Percentiles rank a stretch among this genome's conserved stretches.
These are phyloP conservation scores for Octopus sinensis DNA, from an alignment of 1,140 invertebrate genomes.

Conservation along the genomic window DNA sequence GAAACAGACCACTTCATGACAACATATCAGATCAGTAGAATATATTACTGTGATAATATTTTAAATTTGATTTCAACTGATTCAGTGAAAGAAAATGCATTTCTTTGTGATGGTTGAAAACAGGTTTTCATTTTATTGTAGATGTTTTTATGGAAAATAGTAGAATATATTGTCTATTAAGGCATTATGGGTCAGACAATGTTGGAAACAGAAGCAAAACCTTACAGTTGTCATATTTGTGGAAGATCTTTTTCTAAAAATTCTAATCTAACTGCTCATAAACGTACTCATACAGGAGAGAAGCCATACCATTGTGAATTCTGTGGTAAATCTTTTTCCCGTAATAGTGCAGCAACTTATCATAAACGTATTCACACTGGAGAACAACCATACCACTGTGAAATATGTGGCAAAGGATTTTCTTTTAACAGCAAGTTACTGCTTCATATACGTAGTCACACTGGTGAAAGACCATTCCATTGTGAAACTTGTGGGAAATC, in stretches of 20 bases:
- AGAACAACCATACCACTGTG: conserved; percentile 83
- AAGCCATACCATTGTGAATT: conserved; percentile 61
- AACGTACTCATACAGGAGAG: conserved; percentile 61
- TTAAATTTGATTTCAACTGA: too few relatives aligned
- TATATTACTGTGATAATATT: too few relatives aligned
- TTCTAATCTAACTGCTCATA: conserved; percentile 60
- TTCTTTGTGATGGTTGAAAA: too few relatives aligned
- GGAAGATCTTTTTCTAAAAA: neutral
- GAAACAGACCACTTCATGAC: too few relatives aligned
- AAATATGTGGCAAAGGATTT: conserved; percentile 85
- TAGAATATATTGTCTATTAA: too few relatives aligned
- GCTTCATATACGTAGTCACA: conserved; percentile 58
- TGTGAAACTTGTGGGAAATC: conserved; percentile 14
- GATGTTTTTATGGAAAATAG: too few relatives aligned
- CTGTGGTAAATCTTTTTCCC: conserved; percentile 29
- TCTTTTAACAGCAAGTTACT: conserved; percentile 86
- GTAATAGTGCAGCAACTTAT: conserved; percentile 26
- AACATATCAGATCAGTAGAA: too few relatives aligned
- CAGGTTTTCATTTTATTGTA: too few relatives aligned
- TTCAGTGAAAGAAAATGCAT: too few relatives aligned
- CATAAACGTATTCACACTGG: conserved; percentile 67
- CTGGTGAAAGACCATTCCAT: conserved; percentile 22
- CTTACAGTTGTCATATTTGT: neutral
- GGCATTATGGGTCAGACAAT: neutral
- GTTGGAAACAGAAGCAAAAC: neutral